These are phyloP conservation scores for Papilio polytes DNA, from an alignment of 1,140 invertebrate species.

Conservation along the genomic window DNA sequence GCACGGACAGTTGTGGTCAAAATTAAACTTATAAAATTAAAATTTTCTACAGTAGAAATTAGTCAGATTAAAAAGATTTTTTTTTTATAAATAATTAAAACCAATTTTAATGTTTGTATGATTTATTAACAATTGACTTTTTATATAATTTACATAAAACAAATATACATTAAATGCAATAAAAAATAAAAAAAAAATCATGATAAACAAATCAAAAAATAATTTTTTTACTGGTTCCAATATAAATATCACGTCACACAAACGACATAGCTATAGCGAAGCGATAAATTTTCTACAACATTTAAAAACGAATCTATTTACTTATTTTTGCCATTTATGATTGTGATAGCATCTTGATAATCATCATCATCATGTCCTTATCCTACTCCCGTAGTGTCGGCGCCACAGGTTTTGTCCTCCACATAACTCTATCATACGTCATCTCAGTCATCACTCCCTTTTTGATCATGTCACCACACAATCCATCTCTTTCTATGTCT, in stretches of 20 bases:
- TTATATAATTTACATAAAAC: background rate
- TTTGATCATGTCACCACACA: too few species aligned
- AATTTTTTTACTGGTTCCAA: background rate
- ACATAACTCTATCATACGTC: too few species aligned
- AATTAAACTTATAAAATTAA: too few species aligned
- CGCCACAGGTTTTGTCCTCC: too few species aligned
- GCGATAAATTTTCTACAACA: background rate
- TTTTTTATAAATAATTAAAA: background rate
- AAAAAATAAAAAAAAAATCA: background rate
- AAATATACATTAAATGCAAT: background rate
- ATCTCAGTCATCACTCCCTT: too few species aligned
- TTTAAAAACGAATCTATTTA: background rate
- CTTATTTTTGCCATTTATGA: background rate
- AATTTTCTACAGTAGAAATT: too few species aligned
- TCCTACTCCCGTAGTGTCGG: too few species aligned
- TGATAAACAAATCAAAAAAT: background rate
- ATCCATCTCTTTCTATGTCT: too few species aligned
- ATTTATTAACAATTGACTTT: conserved; percentile 26
- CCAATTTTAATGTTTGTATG: background rate
- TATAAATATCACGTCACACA: background rate
- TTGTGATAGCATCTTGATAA: too few species aligned
- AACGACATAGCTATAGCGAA: background rate
- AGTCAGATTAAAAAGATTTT: too few species aligned
- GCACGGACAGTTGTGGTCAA: too few species aligned
- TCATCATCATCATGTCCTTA: too few species aligned